phyloP scores from a whole-genome alignment of 2,113 vertebrate genomes.

The Tragelaphus buxtoni region DNA sequence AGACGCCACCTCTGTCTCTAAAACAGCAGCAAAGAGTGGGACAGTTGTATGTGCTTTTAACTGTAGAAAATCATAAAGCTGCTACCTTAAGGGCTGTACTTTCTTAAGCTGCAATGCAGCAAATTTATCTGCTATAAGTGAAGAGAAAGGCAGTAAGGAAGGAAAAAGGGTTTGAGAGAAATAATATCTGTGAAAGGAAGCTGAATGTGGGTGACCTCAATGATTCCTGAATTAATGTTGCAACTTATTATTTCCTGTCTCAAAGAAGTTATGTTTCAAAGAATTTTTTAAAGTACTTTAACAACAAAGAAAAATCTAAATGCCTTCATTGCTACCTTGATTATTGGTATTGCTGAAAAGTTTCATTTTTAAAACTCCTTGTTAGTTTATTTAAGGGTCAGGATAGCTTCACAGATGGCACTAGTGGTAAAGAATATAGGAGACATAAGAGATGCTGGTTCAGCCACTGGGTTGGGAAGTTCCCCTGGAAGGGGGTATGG shows the following conservation, averaged over 20 bases:
- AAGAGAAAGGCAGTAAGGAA: background rate
- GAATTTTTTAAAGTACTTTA: background rate
- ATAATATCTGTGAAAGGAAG: background rate
- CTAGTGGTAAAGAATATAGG: background rate
- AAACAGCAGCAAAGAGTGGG: background rate
- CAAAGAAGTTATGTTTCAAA: background rate
- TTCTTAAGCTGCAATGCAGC: background rate
- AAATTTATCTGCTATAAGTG: background rate
- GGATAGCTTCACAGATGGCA: background rate
- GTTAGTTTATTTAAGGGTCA: background rate
- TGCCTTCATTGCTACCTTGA: background rate
- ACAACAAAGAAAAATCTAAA: background rate
- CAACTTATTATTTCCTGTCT: background rate
- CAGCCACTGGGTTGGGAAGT: background rate
- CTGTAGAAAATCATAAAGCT: background rate
- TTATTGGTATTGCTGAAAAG: background rate
- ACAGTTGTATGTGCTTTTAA: background rate
- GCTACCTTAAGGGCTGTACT: background rate
- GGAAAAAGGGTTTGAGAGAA: background rate
- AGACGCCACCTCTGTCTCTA: background rate
- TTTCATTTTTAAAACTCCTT: constrained; percentile 13
- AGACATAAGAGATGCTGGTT: background rate
- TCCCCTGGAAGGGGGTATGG: background rate
- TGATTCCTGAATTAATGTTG: background rate
- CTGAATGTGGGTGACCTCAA: background rate